phyloP scores from a whole-genome alignment of 2,888 invertebrate genomes.

The Brachylomia viminalis region DNA sequence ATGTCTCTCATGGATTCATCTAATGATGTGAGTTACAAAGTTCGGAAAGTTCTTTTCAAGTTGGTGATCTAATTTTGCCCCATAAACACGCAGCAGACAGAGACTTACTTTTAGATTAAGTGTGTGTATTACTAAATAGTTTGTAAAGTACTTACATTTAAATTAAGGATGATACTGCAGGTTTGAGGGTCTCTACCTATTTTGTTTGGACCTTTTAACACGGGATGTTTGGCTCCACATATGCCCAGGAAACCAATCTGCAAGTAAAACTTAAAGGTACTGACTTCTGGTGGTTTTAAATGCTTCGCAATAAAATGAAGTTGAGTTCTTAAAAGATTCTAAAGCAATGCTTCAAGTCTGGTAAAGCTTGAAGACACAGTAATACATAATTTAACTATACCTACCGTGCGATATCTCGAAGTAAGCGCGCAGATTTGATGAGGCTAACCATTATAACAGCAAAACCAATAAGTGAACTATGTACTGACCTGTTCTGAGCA shows the following conservation, averaged over 20 bases:
- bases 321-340: not conserved
- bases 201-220: conserved; percentile 84
- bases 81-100: not conserved
- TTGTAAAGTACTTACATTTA: conserved; percentile 78
- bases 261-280: conserved; percentile 58
- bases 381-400: not conserved
- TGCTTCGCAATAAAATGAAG: not conserved
- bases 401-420: not conserved
- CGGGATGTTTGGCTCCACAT: conserved; percentile 82
- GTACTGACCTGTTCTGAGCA: conserved; percentile 81
- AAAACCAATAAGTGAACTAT: not conserved
- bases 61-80: not conserved
- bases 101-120: not conserved
- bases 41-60: not conserved
- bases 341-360: not conserved
- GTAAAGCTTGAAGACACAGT: not conserved
- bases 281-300: not conserved
- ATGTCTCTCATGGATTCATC: not conserved
- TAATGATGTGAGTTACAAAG: not conserved
- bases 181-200: conserved; percentile 85
- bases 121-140: not conserved
- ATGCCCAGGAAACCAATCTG: conserved; percentile 87
- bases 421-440: conserved; percentile 12
- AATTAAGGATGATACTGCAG: conserved; percentile 82
- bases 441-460: not conserved